A percentile compares a stretch with the other conserved stretches of the same genome.
Evolutionary conservation across 2,797 vertebrate species (phyloP).

Genomic region (Odontamblyopus rebecca): DNA sequence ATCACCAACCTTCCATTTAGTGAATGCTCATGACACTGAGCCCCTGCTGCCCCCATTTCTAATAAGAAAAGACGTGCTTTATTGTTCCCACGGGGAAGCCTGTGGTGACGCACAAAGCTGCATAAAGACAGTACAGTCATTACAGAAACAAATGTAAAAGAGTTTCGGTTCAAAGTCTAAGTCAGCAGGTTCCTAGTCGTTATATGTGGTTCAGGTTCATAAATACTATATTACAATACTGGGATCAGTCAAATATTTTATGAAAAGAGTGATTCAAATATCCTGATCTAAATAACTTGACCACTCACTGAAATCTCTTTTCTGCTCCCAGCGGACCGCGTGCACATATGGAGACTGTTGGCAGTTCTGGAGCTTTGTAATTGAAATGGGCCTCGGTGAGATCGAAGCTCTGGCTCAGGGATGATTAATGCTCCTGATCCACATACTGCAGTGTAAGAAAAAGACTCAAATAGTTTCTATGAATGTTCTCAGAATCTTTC

Average conservation of each 20-base stretch:
- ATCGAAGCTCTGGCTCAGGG: not conserved
- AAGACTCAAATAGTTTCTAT: not conserved
- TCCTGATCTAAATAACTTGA: not conserved
- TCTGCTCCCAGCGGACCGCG: not conserved
- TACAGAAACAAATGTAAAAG: no score
- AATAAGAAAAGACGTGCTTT: no score
- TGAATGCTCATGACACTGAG: no score
- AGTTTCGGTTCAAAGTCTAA: no score
- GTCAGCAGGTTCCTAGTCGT: no score
- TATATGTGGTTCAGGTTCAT: no score
- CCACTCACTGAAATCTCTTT: not conserved
- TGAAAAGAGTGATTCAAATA: not conserved
- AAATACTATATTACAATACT: not conserved
- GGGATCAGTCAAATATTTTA: not conserved
- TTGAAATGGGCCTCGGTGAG: slow-evolving; percentile 4
- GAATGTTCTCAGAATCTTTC: not conserved
- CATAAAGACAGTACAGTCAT: no score
- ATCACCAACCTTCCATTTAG: no score
- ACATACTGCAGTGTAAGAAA: not conserved
- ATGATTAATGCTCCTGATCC: slow-evolving; percentile 11
- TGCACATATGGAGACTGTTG: slow-evolving; percentile 14
- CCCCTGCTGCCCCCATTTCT: no score
- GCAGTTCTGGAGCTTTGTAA: slow-evolving; percentile 20
- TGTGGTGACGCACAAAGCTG: no score
- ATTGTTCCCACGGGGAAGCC: no score